phyloP scores from a whole-genome alignment of 2,888 invertebrate genomes.

The Dioctria linearis region DNA sequence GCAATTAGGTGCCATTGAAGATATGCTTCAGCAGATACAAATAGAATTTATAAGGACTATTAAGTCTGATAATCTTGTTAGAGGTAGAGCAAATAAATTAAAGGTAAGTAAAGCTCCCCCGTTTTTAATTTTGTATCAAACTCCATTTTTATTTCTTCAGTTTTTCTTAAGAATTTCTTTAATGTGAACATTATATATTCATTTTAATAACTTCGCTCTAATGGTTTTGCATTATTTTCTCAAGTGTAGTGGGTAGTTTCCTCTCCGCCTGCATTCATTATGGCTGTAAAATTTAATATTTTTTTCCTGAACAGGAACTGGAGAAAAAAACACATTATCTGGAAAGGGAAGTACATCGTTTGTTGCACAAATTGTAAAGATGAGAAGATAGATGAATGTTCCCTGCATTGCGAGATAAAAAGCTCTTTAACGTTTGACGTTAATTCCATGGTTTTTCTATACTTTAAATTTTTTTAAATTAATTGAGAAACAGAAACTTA shows the following conservation, averaged over 20 bases:
- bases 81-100: neutral
- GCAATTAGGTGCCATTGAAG: constrained; percentile 60
- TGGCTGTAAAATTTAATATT: neutral
- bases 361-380: neutral
- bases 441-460: too few relatives aligned
- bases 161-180: too few relatives aligned
- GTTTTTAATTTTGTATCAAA: neutral
- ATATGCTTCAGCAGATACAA: constrained; percentile 60
- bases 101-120: neutral
- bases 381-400: neutral
- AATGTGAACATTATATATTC: too few relatives aligned
- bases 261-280: neutral
- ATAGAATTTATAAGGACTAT: constrained; percentile 53
- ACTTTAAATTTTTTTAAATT: too few relatives aligned
- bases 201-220: neutral
- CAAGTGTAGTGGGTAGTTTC: too few relatives aligned
- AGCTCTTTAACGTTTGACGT: too few relatives aligned
- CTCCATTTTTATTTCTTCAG: too few relatives aligned
- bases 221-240: neutral
- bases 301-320: neutral
- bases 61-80: neutral
- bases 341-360: neutral
- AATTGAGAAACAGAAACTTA: too few relatives aligned
- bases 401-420: too few relatives aligned
- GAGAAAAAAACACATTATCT: neutral